Evolutionary conservation across 2,888 invertebrate species (phyloP).

Genomic region (Sphinx pinastri): DNA sequence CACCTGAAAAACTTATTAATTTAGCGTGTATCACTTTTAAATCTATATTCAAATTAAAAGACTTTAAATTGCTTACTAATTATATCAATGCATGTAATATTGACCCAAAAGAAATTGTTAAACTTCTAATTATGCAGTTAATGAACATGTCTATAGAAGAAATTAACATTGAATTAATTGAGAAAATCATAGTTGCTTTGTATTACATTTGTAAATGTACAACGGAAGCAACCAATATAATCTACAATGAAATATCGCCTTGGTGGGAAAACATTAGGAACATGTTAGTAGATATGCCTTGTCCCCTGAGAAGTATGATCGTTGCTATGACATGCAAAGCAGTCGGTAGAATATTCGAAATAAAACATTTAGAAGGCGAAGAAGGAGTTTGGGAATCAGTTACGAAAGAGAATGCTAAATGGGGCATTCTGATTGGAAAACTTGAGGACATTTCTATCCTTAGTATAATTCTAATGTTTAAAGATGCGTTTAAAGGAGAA

Average conservation of each 20-base stretch:
- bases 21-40: slow-evolving; percentile 66
- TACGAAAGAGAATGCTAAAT: slow-evolving; percentile 93
- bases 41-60: slow-evolving; percentile 75
- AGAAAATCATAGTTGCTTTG: slow-evolving; percentile 86
- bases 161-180: slow-evolving; percentile 84
- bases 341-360: slow-evolving; percentile 84
- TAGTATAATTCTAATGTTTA: slow-evolving; percentile 86
- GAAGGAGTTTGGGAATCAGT: slow-evolving; percentile 91
- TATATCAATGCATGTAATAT: slow-evolving; percentile 62
- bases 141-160: slow-evolving; percentile 85
- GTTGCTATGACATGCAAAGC: slow-evolving; percentile 93
- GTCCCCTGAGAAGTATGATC: slow-evolving; percentile 90
- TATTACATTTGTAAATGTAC: slow-evolving; percentile 86
- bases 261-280: slow-evolving; percentile 94
- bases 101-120: slow-evolving; percentile 86
- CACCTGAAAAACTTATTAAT: slow-evolving; percentile 59
- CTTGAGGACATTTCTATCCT: slow-evolving; percentile 94
- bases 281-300: slow-evolving; percentile 88
- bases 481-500: slow-evolving; percentile 66
- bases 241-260: slow-evolving; percentile 88
- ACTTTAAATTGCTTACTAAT: slow-evolving; percentile 52
- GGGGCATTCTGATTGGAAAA: slow-evolving; percentile 94
- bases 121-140: slow-evolving; percentile 88
- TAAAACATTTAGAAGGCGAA: slow-evolving; percentile 74
- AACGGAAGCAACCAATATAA: slow-evolving; percentile 84